phyloP scores from a whole-genome alignment of 2,888 invertebrate genomes.

The Altica lythri region DNA sequence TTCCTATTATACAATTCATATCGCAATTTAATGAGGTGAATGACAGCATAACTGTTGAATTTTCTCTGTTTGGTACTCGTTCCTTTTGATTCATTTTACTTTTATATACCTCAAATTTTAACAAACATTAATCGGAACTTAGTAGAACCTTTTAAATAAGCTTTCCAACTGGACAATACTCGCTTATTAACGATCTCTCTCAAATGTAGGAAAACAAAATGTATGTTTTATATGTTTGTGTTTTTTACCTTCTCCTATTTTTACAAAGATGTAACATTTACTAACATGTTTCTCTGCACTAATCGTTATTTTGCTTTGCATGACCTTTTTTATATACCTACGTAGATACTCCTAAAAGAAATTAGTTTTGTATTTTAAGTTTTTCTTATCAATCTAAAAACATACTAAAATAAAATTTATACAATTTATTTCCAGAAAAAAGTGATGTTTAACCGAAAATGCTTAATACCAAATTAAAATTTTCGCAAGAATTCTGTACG shows the following conservation, averaged over 20 bases:
- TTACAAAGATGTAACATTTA: conserved; percentile 37
- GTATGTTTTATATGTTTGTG: neutral
- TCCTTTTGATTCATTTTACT: conserved; percentile 40
- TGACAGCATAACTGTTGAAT: conserved; percentile 35
- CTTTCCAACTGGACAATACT: conserved; percentile 36
- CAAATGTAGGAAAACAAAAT: too few species aligned
- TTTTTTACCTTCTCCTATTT: conserved; percentile 30
- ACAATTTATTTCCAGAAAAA: too few species aligned
- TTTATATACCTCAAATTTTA: conserved; percentile 39
- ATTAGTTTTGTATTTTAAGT: too few species aligned
- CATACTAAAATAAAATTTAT: too few species aligned
- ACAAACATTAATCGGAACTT: conserved; percentile 32
- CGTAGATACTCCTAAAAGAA: too few species aligned
- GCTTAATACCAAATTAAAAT: too few species aligned
- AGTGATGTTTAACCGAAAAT: too few species aligned
- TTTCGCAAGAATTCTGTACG: too few species aligned
- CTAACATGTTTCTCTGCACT: neutral
- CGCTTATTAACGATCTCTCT: conserved; percentile 26
- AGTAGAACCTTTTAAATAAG: conserved; percentile 27
- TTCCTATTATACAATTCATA: conserved; percentile 59
- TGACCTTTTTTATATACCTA: conserved; percentile 9
- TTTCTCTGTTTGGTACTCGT: conserved; percentile 38
- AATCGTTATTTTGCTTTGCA: conserved; percentile 16
- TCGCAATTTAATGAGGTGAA: conserved; percentile 50
- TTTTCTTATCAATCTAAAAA: too few species aligned